These are phyloP conservation scores for Tanypteryx hageni DNA, from an alignment of 2,888 invertebrate genomes.

Conservation along the genomic window DNA sequence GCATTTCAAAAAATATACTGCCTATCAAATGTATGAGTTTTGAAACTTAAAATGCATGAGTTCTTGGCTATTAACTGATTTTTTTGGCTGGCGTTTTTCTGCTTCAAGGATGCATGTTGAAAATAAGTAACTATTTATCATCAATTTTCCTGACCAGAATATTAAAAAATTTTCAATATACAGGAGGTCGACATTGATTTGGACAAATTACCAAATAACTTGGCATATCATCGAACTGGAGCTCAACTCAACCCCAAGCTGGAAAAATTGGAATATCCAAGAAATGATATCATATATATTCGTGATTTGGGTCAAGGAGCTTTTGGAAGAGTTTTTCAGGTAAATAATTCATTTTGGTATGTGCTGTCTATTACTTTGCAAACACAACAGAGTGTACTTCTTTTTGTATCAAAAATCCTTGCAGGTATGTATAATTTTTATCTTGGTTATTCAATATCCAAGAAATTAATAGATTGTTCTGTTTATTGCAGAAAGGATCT, in stretches of 20 bases:
- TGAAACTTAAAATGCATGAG: too few species aligned
- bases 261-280: conserved; percentile 94
- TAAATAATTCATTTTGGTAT: conserved; percentile 67
- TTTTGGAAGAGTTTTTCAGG: conserved; percentile 93
- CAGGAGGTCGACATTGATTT: conserved; percentile 90
- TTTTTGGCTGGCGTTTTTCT: too few species aligned
- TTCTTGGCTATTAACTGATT: too few species aligned
- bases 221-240: conserved; percentile 91
- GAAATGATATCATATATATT: conserved; percentile 96
- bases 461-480: too few species aligned
- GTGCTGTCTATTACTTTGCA: background rate
- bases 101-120: background rate
- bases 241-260: conserved; percentile 93
- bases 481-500: too few species aligned
- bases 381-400: background rate
- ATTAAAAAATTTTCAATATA: conserved; percentile 41
- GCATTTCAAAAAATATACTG: too few species aligned
- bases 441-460: too few species aligned
- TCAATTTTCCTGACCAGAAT: too few species aligned
- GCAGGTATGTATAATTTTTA: too few species aligned
- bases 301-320: conserved; percentile 96
- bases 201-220: conserved; percentile 91
- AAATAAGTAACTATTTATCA: background rate
- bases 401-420: background rate
- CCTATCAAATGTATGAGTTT: too few species aligned